phyloP scores from a whole-genome alignment of 1,140 invertebrate genomes.

The Alviniconcha marisindica region DNA sequence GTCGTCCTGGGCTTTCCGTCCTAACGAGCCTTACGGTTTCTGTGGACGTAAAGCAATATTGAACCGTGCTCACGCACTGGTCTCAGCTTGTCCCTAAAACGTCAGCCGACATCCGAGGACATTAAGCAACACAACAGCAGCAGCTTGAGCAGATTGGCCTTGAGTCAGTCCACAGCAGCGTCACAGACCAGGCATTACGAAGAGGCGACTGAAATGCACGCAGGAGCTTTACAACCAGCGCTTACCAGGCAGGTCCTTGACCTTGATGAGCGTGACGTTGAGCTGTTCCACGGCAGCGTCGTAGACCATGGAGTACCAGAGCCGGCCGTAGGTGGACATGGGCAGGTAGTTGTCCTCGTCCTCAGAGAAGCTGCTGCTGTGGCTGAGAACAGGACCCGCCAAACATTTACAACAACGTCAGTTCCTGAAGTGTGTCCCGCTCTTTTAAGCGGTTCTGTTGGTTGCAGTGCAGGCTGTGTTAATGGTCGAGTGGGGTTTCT shows the following conservation, averaged over 20 bases:
- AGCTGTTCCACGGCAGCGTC: conserved; percentile 64
- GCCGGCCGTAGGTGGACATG: conserved; percentile 56
- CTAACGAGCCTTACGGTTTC: too few species aligned
- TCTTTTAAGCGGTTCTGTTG: not conserved
- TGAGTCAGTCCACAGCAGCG: too few species aligned
- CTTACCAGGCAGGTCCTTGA: conserved; percentile 63
- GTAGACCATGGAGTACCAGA: conserved; percentile 67
- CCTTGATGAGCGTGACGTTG: conserved; percentile 64
- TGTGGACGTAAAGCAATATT: too few species aligned
- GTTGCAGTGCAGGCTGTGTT: not conserved
- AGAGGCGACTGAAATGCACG: too few species aligned
- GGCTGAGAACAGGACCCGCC: conserved; percentile 42
- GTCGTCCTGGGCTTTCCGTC: too few species aligned
- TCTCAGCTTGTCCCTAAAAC: too few species aligned
- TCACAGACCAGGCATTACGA: too few species aligned
- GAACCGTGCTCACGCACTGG: too few species aligned
- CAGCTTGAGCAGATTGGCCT: too few species aligned
- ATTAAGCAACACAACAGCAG: too few species aligned
- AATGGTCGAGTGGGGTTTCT: not conserved
- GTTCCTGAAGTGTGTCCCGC: not conserved
- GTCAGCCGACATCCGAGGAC: too few species aligned
- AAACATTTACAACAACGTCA: not conserved
- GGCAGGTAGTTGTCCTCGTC: conserved; percentile 52
- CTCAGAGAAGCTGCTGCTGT: conserved; percentile 48
- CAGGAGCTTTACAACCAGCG: too few species aligned